Base-by-base conservation (phyloP, 30 jellyfish, hydroid and myxozoan genomes). In the Rhopilema esculentum region DNA sequence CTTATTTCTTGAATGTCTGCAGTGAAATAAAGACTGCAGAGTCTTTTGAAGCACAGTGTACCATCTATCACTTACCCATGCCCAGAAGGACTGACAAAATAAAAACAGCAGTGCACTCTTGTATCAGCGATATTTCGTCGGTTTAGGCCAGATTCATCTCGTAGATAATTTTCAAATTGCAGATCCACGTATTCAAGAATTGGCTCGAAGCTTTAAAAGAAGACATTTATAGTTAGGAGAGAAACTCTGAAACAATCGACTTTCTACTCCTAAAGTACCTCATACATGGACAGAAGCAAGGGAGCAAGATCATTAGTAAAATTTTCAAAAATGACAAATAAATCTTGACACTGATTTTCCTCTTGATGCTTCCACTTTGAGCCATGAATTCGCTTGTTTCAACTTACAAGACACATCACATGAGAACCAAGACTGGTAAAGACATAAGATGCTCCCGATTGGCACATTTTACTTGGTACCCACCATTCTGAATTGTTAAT, bases 131-230 rank as follows among this genome's bases (percentile, higher is more conserved):
- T 97, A 72, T 92, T 92, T 74, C 99, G 40, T 62, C 99, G 85
- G 76, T 97, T 97, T 28, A 97, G 80, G 28, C 99, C 99, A 66
- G 99, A 89, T 77, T 97, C 99, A 57, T 97, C 99, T 1, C 97
- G 97, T 19, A 97, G 84, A 72, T 97, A 97, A 26, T 82, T 81
- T 49, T 92, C 98, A 68, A 79, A 93, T 71, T 97, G 99, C 31
- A 80, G 96, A 63, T 97, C 84, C n/a, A 97, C 89, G 78, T 92
- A 97, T 32, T 86, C 84, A 74, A 89, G 86, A 15, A 97, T 82
- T 21, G 99, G 99, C 18, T 89, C 83, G 69, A 93, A 93, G 89
- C 99, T 40, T 40, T 40, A 12, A 40, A 12, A 40, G 12, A 40
- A 2, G 12, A 40, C 6, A 40, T 12, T 2, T 2, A 40, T 6